Evolutionary conservation across 2,888 invertebrate genomes (phyloP).

Genomic region (Palloptera scutellata): DNA sequence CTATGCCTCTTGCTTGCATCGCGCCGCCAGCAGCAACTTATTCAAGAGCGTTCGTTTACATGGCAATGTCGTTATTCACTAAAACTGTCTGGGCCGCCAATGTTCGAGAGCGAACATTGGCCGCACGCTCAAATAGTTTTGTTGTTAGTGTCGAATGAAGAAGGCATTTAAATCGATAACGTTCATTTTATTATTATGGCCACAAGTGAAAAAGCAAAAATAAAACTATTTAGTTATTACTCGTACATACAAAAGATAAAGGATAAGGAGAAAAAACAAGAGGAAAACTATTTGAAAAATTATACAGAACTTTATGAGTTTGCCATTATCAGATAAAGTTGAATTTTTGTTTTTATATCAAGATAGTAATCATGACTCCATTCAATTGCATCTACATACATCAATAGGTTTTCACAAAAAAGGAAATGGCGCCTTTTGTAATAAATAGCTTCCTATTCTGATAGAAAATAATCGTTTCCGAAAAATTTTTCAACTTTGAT

Average conservation of each 20-base stretch:
- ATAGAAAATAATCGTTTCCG: too few relatives aligned
- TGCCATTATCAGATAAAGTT: too few relatives aligned
- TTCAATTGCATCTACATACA: too few relatives aligned
- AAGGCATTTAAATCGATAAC: constrained; percentile 12
- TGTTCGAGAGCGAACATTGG: neutral
- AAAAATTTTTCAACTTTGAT: too few relatives aligned
- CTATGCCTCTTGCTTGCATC: neutral
- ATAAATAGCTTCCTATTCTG: too few relatives aligned
- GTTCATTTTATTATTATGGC: constrained; percentile 15
- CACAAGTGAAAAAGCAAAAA: neutral
- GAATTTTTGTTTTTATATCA: too few relatives aligned
- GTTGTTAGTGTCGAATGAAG: neutral
- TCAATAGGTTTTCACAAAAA: too few relatives aligned
- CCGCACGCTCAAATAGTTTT: constrained; percentile 13
- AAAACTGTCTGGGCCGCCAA: constrained; percentile 21
- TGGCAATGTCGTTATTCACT: constrained; percentile 28
- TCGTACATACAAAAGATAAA: neutral
- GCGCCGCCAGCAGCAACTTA: neutral
- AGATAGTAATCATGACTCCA: too few relatives aligned
- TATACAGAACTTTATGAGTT: neutral
- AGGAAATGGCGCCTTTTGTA: too few relatives aligned
- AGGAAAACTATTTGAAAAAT: neutral
- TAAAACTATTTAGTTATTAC: too few relatives aligned
- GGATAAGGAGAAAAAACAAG: neutral
- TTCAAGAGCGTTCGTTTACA: constrained; percentile 18